Base-by-base conservation (phyloP, 2,113 vertebrate genomes). In the Neotragus moschatus region DNA sequence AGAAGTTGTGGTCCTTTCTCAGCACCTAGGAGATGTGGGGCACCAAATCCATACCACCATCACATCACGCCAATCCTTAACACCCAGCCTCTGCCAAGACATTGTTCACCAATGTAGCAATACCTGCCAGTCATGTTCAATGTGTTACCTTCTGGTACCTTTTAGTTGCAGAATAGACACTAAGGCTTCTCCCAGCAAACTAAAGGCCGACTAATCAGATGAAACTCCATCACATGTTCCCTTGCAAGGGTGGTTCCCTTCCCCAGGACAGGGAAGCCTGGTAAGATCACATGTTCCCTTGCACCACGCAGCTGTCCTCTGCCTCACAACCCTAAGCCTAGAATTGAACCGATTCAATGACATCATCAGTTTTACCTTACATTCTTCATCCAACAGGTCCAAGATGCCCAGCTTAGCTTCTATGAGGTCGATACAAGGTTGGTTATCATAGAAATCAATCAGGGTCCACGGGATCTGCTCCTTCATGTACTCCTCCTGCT, bases 401-500 rank as follows among this genome's bases (percentile, higher is more conserved):
- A 99, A 98, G 98, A 99, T 99, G 7, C 99, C 99, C 39, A 99
- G 99, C 25, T 99, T 99, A 0, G 99, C 99, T 98, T 99, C 99
- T 39, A 99, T 99, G 82, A 99, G 99, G 97, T 99, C 99, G 33
- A 99, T 99, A 87, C 99, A 99, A 0, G 99, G 99, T 97, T 99
- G 99, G 98, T 99, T 99, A 95, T 99, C 99, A 0, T 99, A 99
- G 98, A 99, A 99, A 87, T 99, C 99, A 17, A 99, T 99, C 39
- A 99, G 98, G 2, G 99, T 99, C 99, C 99, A 99, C 7, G 99
- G 99, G 96, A 99, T 99, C 97, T 98, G 98, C 96, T 99, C 99
- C 97, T 99, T 99, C 99, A 99, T 99, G 96, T 99, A 99, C 92
- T 99, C 99, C 43, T 99, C 99, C 97, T 99, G 99, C 60, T 99